These are phyloP conservation scores for Lepidochitona cinerea DNA, from an alignment of 2,888 invertebrate species.

Conservation along the genomic window DNA sequence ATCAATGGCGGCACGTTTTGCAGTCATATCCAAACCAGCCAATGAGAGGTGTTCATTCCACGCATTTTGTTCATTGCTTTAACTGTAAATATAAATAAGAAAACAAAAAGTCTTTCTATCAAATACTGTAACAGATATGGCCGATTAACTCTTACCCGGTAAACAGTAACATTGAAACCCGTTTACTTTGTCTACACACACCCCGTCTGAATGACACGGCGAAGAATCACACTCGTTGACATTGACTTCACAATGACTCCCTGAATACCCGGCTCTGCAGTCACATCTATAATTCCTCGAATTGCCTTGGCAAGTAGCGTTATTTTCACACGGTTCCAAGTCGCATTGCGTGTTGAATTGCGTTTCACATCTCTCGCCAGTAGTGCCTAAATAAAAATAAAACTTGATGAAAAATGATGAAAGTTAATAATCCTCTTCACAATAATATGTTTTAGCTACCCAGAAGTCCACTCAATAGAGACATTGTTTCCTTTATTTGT, in stretches of 20 bases:
- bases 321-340: constrained; percentile 51
- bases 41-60: too few relatives aligned
- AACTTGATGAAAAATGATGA: not conserved
- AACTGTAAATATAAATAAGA: too few relatives aligned
- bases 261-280: constrained; percentile 53
- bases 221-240: constrained; percentile 61
- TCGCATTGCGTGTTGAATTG: constrained; percentile 51
- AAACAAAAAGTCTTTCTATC: too few relatives aligned
- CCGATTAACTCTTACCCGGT: too few relatives aligned
- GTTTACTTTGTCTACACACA: constrained; percentile 59
- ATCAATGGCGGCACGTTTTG: too few relatives aligned
- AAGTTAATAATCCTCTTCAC: constrained; percentile 19
- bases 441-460: too few relatives aligned
- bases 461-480: too few relatives aligned
- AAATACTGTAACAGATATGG: too few relatives aligned
- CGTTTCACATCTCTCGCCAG: constrained; percentile 46
- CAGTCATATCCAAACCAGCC: too few relatives aligned
- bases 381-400: constrained; percentile 36
- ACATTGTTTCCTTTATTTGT: too few relatives aligned
- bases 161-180: constrained; percentile 63
- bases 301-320: constrained; percentile 55
- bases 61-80: too few relatives aligned
- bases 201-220: constrained; percentile 63
- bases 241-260: constrained; percentile 60
- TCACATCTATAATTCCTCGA: constrained; percentile 48